A percentile compares a stretch with the other conserved stretches of the same genome.
These are phyloP conservation scores for Agonopterix heracliana DNA, from an alignment of 2,888 invertebrate species.

Conservation along the genomic window DNA sequence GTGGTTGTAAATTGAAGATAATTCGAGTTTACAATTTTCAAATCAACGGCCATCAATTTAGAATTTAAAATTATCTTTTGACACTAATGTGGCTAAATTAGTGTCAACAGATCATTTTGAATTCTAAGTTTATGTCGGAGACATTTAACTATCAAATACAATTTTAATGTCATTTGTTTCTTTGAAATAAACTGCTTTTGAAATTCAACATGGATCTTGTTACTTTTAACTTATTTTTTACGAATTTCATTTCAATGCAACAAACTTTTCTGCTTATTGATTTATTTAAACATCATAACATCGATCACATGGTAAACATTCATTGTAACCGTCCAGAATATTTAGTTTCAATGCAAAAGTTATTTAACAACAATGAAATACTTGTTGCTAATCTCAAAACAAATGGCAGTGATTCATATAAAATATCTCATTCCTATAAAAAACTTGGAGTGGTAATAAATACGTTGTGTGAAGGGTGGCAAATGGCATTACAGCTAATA, in stretches of 20 bases:
- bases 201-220: slow-evolving; percentile 18
- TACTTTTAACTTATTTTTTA: slow-evolving; percentile 10
- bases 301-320: slow-evolving; percentile 36
- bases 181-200: background rate
- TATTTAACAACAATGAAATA: slow-evolving; percentile 27
- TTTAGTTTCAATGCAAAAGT: slow-evolving; percentile 27
- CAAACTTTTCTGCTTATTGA: slow-evolving; percentile 32
- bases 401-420: slow-evolving; percentile 12
- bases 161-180: slow-evolving; percentile 29
- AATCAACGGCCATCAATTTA: slow-evolving; percentile 34
- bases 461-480: slow-evolving; percentile 30
- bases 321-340: slow-evolving; percentile 32
- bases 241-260: slow-evolving; percentile 16
- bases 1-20: background rate
- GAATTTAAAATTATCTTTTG: slow-evolving; percentile 18
- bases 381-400: slow-evolving; percentile 19
- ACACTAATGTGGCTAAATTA: background rate
- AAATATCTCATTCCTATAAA: slow-evolving; percentile 17
- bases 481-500: too few relatives aligned
- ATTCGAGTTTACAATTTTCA: slow-evolving; percentile 6
- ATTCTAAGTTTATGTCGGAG: slow-evolving; percentile 40
- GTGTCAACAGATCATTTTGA: slow-evolving; percentile 11
- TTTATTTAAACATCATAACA: slow-evolving; percentile 43
- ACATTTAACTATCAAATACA: slow-evolving; percentile 18
- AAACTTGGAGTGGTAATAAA: slow-evolving; percentile 46